A percentile compares a stretch with the other conserved stretches of the same genome.
Conservation (phyloP, 2,113 vertebrate species). For the Gobio gobio region DNA sequence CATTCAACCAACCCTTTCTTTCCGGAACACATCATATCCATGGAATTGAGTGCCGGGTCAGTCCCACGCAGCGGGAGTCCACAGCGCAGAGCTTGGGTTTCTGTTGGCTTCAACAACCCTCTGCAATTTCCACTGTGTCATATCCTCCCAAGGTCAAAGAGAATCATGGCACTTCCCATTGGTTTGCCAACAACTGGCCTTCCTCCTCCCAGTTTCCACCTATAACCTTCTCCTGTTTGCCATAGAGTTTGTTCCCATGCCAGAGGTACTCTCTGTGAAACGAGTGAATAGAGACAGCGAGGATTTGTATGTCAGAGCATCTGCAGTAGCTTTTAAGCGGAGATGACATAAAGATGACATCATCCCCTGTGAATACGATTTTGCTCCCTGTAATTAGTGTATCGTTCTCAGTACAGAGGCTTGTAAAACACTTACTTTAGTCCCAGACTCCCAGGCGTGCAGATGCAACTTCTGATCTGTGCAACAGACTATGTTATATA, state of each 20-base stretch:
- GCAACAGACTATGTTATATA: constrained; percentile 22
- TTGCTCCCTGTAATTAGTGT: constrained; percentile 51
- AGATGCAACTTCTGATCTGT: constrained; percentile 43
- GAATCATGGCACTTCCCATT: constrained; percentile 72
- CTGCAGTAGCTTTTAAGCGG: constrained; percentile 20
- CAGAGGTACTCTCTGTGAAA: not conserved
- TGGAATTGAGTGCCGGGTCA: not conserved
- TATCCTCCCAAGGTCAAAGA: constrained; percentile 72
- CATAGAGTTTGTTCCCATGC: constrained; percentile 12
- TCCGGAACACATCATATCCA: constrained; percentile 46
- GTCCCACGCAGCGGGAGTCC: constrained; percentile 14
- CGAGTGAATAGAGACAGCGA: not conserved
- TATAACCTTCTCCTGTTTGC: constrained; percentile 33
- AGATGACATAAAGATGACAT: constrained; percentile 42
- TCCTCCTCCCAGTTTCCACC: constrained; percentile 48
- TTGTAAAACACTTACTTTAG: constrained; percentile 48
- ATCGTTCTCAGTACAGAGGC: not conserved
- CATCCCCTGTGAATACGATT: constrained; percentile 38
- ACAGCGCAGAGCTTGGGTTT: constrained; percentile 32
- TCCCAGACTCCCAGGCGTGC: constrained; percentile 27
- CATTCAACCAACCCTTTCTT: constrained; percentile 51
- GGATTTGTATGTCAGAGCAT: not conserved
- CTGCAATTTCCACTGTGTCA: constrained; percentile 71
- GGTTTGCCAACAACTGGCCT: constrained; percentile 66
- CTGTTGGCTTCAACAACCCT: constrained; percentile 64